Evolutionary conservation across 37 sponge, comb jelly and placozoan species (phyloP), one percentile per base, ranked within the genome.

Genomic region (Spongia lamella): DNA sequence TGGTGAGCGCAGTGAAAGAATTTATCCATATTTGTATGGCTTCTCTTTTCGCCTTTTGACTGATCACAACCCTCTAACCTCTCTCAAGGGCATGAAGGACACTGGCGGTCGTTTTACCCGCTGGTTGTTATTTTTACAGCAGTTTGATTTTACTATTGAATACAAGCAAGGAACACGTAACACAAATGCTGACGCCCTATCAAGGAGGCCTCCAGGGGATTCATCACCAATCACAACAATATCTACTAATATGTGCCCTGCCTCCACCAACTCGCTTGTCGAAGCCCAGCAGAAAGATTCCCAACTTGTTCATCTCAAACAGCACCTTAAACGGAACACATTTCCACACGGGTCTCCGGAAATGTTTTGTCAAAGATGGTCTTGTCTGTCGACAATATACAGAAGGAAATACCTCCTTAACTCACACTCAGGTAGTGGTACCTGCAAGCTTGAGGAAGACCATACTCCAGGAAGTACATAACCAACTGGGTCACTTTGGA

Each of bases 131-230:
- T 19, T 20, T 14, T 21, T 54, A 27, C 55, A 71, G 25, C 39
- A 51, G 72, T 71, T 26, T 53, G 35, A 71, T 53, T 71, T 71
- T 53, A n/a, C 24, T 29, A 71, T 71, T 6, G 16, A 22, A 34
- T 55, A 71, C 27, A 24, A 27, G 15, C 0, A 7, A 26, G 72
- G 72, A 14, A 14, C 2, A 17, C 16, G 30, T 29, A 53, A 71
- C 51, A 33, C 20, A n/a, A 71, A 71, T 33, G 56, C 72, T 3
- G 72, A 71, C 53, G 72, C 56, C 19, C 33, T 71, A 3, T 71
- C 72, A 19, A 15, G 55, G 13, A n/a, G n/a, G n/a, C n/a, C n/a
- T n/a, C n/a, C n/a, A n/a, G n/a, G n/a, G n/a, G n/a, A n/a, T n/a
- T n/a, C n/a, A n/a, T n/a, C n/a, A n/a, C n/a, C n/a, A n/a, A n/a